Base-by-base conservation (phyloP, 1,140 invertebrate species). In the Uloborus diversus region DNA sequence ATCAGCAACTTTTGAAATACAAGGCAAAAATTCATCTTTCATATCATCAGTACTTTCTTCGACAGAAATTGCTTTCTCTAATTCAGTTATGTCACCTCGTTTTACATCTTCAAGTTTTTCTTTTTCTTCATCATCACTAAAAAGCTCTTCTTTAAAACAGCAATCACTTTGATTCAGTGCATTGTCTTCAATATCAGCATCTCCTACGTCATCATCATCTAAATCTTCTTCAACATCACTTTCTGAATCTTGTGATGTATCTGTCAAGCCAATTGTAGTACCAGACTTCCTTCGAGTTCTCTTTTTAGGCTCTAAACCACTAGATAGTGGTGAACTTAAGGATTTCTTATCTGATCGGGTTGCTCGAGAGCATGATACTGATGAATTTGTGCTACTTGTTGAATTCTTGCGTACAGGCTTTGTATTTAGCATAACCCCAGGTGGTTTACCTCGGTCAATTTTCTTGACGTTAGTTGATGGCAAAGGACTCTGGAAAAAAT, bases 351-450 rank as follows among this genome's bases (percentile, higher is more conserved):
- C 82, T 13, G 81, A 82, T 11, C 82, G 78, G 1, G 81, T 83
- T 9, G 64, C 32, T 4, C 82, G 66, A 25, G 82, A 66, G 9
- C 59, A 17, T 20, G 81, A 42, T 42, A 11, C 4, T 35, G 32
- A 69, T 20, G 61, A 49, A 20, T 51, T 75, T 3, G 62, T 49
- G 30, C 56, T 57, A 32, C 47, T 51, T 17, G 76, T 79, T 20
- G 80, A 79, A 56, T 68, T 81, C 27, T 81, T 82, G 9, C 79
- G 42, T 14, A n/a, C n/a, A 9, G 47, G 30, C 64, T 75, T 75
- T 30, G n/a, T 25, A 51, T 87, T 85, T 33, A 85, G 86, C 86
- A 88, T 87, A 53, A 89, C 86, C 83, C 91, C 92, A 25, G 53
- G 78, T 23, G 53, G 56, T 4, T 56, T 30, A 5, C 53, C 53